Percentiles rank a stretch among this genome's conserved stretches.
These are phyloP conservation scores for Acanthococcus lagerstroemiae DNA, from an alignment of 2,888 invertebrate genomes.

Conservation along the genomic window DNA sequence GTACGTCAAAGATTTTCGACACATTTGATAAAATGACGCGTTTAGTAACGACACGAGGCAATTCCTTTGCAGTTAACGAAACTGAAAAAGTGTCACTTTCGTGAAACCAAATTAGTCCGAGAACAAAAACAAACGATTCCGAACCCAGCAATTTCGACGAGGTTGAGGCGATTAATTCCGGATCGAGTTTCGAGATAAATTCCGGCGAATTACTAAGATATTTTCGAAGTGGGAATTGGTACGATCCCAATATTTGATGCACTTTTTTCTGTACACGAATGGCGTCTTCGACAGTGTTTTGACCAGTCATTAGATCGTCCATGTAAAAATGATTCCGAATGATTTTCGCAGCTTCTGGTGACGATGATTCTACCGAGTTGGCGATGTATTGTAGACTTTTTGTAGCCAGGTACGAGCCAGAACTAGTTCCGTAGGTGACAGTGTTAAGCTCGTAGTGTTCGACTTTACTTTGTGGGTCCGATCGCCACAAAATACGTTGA, in stretches of 20 bases:
- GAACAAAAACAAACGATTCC: background rate
- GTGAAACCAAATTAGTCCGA: background rate
- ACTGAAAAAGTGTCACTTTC: background rate
- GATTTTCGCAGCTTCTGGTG: slow-evolving; percentile 30
- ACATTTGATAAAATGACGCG: background rate
- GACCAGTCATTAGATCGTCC: too few species aligned
- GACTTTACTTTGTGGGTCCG: slow-evolving; percentile 19
- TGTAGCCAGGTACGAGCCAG: slow-evolving; percentile 38
- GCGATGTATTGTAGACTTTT: slow-evolving; percentile 37
- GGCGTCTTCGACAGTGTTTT: background rate
- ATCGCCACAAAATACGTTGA: background rate
- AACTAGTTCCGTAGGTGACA: slow-evolving; percentile 20
- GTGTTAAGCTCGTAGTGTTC: background rate
- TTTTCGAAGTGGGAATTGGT: background rate
- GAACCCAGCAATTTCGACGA: background rate
- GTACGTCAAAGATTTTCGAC: background rate
- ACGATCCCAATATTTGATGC: background rate
- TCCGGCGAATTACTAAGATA: slow-evolving; percentile 3
- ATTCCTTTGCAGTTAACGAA: background rate
- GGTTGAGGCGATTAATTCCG: background rate
- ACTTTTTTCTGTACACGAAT: background rate
- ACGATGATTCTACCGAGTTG: slow-evolving; percentile 30
- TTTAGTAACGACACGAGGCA: background rate
- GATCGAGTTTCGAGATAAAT: background rate
- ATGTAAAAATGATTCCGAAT: too few species aligned